A percentile compares a stretch with the other conserved stretches of the same genome.
Evolutionary conservation across 2,797 vertebrate species (phyloP).

Genomic region (Gastrophryne carolinensis): DNA sequence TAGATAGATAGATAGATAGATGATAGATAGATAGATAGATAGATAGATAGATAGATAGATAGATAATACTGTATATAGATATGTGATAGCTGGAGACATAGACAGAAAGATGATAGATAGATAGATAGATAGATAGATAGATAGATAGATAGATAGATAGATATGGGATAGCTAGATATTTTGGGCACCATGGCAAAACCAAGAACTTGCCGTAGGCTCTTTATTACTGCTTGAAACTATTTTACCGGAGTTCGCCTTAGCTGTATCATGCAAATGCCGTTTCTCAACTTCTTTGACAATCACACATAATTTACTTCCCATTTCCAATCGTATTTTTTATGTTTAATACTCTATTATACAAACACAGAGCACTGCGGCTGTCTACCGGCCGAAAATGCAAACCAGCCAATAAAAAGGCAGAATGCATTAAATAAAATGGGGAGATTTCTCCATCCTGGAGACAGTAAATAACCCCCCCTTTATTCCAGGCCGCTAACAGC

Average conservation of each 20-base stretch:
- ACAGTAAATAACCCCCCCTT: constrained; percentile 36
- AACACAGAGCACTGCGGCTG: not conserved
- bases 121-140: too few relatives aligned
- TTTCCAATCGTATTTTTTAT: not conserved
- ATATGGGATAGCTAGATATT: too few relatives aligned
- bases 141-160: too few relatives aligned
- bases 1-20: too few relatives aligned
- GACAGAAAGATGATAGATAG: too few relatives aligned
- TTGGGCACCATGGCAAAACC: too few relatives aligned
- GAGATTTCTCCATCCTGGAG: not conserved
- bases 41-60: too few relatives aligned
- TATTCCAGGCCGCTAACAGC: constrained; percentile 18
- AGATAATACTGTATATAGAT: too few relatives aligned
- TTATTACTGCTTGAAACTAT: too few relatives aligned
- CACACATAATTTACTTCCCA: not conserved
- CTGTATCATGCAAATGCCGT: not conserved
- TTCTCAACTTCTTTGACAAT: not conserved
- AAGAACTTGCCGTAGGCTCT: too few relatives aligned
- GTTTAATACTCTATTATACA: not conserved
- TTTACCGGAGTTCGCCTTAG: not conserved
- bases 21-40: too few relatives aligned
- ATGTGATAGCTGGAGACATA: too few relatives aligned
- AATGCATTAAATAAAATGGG: constrained; percentile 32
- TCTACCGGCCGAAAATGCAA: not conserved
- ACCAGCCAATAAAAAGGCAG: constrained; percentile 9